A percentile compares a stretch with the other conserved stretches of the same genome.
These are phyloP conservation scores for Etheostoma perlongum DNA, from an alignment of 2,797 vertebrate genomes.

Conservation along the genomic window DNA sequence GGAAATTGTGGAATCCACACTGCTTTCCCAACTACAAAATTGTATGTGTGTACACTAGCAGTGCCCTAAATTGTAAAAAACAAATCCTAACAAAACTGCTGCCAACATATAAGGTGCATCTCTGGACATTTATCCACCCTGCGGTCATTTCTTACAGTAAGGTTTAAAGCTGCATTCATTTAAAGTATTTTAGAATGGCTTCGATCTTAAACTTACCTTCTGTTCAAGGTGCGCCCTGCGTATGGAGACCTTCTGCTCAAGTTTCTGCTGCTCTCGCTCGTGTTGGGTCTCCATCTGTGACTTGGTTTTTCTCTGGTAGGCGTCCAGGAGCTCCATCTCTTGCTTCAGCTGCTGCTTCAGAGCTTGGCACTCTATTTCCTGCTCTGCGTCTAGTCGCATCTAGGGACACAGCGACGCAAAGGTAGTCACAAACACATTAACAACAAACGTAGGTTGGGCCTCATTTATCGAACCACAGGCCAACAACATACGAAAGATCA, in stretches of 20 bases:
- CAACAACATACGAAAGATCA: background rate
- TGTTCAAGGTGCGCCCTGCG: conserved; percentile 95
- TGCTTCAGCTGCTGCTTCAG: conserved; percentile 86
- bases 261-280: conserved; percentile 93
- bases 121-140: background rate
- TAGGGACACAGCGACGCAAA: conserved; percentile 60
- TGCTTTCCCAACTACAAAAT: background rate
- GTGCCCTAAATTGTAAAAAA: background rate
- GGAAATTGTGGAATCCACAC: background rate
- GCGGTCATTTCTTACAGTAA: background rate
- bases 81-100: background rate
- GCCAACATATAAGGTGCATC: conserved; percentile 1
- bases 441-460: background rate
- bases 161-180: conserved; percentile 18
- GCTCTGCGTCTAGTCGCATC: conserved; percentile 93
- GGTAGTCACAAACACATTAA: conserved; percentile 21
- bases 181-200: conserved; percentile 5
- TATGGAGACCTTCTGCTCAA: conserved; percentile 94
- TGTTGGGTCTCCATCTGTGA: conserved; percentile 96
- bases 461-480: conserved; percentile 17
- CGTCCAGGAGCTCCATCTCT: conserved; percentile 96
- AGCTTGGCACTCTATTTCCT: conserved; percentile 93
- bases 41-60: background rate
- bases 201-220: conserved; percentile 84
- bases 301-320: conserved; percentile 97